Evolutionary conservation across 2,797 vertebrate species (phyloP), one percentile per base, ranked within the genome.

Genomic region (Synaphobranchus kaupii): DNA sequence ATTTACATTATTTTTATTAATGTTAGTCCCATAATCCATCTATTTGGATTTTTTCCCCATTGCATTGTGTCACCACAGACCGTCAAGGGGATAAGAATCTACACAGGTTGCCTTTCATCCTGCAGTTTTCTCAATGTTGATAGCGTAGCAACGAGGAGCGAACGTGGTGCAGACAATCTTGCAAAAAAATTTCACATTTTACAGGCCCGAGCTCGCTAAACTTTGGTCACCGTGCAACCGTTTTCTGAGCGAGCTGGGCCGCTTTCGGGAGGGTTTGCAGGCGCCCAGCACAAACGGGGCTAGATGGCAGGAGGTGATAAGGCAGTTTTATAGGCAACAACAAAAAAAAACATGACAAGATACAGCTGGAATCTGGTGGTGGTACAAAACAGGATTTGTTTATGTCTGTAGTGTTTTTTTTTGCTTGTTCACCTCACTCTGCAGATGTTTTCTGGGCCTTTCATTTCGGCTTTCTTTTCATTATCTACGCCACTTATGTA

Each of bases 301-400:
- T 90, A 63, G 85, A 91, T 92, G 93, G 90, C 92, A 93, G 89
- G 89, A 90, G 89, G 89, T 91, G 93, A 95, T 94, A 92, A 95
- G 92, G 86, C 73, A 22, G 66, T 85, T 91, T 28, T 89, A 89
- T 90, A 91, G 90, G 90, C 84, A 92, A 86, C 68, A 84, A 12
- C 54, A 25, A 63, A 31, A 87, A 5, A 89, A 86, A 88, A 83
- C 78, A 89, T 89, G 88, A 89, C 89, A 90, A 90, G 91, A 91
- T 92, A 89, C 86, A 91, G 89, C 87, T 90, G 89, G 92, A 93
- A 93, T 90, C 90, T 85, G 90, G 94, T 94, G 94, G 92, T 90
- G 90, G 92, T 92, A 89, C 83, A 91, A 93, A 93, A 92, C 92
- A 91, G 92, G 90, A 92, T 93, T 94, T 93, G 93, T 93, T 85